Conservation (phyloP, 2,888 invertebrate species). For the Heliconius ismenius region DNA sequence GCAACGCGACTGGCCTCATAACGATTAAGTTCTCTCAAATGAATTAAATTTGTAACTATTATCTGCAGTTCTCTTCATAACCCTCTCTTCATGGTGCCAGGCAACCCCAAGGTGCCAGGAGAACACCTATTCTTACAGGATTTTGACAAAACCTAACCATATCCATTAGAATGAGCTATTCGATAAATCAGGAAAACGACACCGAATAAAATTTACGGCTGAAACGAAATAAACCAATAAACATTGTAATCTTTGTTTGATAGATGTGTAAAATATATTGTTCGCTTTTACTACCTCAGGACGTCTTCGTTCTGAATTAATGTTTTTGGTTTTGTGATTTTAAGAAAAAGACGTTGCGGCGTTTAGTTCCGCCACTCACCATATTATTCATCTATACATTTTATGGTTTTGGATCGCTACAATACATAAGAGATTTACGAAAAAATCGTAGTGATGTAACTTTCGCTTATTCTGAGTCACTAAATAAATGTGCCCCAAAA, state of each 20-base stretch:
- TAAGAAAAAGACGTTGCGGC: neutral
- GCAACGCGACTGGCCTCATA: no score
- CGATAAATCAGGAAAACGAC: slow-evolving; percentile 12
- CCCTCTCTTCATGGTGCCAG: no score
- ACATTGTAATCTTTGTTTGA: slow-evolving; percentile 16
- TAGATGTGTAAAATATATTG: slow-evolving; percentile 4
- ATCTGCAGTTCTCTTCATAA: neutral
- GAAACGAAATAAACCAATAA: slow-evolving; percentile 15
- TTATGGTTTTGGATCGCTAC: no score
- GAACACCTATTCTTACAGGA: neutral
- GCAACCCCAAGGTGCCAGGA: no score
- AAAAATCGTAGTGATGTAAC: neutral
- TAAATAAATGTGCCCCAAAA: neutral
- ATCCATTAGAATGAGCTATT: neutral
- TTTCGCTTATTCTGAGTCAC: neutral
- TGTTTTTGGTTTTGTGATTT: neutral
- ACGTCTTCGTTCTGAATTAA: neutral
- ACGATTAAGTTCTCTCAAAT: no score
- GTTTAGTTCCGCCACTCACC: no score
- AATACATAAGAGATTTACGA: neutral
- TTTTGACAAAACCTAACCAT: neutral
- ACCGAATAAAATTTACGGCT: slow-evolving; percentile 19
- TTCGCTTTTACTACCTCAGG: neutral
- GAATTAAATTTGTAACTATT: no score
- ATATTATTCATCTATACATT: no score